phyloP scores from a whole-genome alignment of 2,113 vertebrate species.

The Rhinichthys klamathensis region DNA sequence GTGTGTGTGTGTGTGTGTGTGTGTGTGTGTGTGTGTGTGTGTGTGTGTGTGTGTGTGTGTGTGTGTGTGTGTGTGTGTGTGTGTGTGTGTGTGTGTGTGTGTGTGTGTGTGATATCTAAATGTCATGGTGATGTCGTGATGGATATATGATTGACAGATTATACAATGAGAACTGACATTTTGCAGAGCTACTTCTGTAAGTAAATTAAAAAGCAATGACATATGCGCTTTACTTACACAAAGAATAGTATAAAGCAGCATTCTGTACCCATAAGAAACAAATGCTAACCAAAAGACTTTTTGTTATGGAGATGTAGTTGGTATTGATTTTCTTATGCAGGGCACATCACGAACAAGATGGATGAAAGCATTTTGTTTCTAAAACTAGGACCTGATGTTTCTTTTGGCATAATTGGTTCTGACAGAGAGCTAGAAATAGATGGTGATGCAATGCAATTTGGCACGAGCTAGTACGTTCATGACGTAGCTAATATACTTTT shows the following conservation, averaged over 20 bases:
- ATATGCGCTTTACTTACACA: slow-evolving; percentile 22
- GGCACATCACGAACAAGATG: slow-evolving; percentile 57
- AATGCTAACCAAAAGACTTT: slow-evolving; percentile 37
- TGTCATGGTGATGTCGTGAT: too few relatives aligned
- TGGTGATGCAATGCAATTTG: slow-evolving; percentile 51
- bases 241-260: slow-evolving; percentile 38
- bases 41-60: too few relatives aligned
- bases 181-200: background rate
- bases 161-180: background rate
- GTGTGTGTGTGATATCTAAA: too few relatives aligned
- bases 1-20: too few relatives aligned
- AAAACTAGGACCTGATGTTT: slow-evolving; percentile 60
- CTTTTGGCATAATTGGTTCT: slow-evolving; percentile 66
- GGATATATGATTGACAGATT: too few relatives aligned
- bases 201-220: slow-evolving; percentile 14
- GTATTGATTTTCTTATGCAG: slow-evolving; percentile 67
- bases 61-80: too few relatives aligned
- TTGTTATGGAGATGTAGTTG: slow-evolving; percentile 64
- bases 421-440: slow-evolving; percentile 67
- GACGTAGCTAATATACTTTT: slow-evolving; percentile 47
- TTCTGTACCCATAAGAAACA: slow-evolving; percentile 32
- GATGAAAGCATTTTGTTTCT: slow-evolving; percentile 69
- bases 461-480: background rate
- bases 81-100: too few relatives aligned
- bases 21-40: too few relatives aligned